Evolutionary conservation across 1,140 invertebrate species (phyloP), one percentile per base, ranked within the genome.

Genomic region (Temnothorax curvispinosus): DNA sequence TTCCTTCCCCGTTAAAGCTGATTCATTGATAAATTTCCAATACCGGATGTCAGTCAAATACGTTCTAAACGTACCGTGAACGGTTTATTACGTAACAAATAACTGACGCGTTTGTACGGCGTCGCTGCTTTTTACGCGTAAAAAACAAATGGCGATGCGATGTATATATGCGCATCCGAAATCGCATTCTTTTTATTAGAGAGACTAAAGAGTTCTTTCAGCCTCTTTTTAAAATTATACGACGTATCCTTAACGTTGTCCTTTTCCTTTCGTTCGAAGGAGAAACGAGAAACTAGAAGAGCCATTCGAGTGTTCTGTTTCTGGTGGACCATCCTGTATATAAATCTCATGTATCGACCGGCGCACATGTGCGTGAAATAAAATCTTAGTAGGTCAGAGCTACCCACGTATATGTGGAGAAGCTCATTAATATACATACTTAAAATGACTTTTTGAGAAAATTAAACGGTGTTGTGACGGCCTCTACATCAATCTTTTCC

Each of bases 1-100:
- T 84, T 27, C 35, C 13, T 69, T 47, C 21, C 13, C 58, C 47
- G 9, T n/a, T 21, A 44, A 74, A 84, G 72, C 21, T 44, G 81
- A 74, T 74, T 38, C 54, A 74, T 84, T 75, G 69, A 74, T 84
- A 50, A 84, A 84, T 84, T 84, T 50, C 56, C 75, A 74, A 84
- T 15, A 21, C 11, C 7, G 38, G 56, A 56, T 13, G 41, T 21
- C 54, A 47, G 2, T 21, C 47, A 71, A 60, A 50, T 35, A 54
- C n/a, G n/a, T 27, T 27, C n/a, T 41, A n/a, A 35, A 78, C 32
- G 44, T 65, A 13, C 21, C 27, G 21, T 15, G 8, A 27, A 74
- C 2, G 27, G 41, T 47, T 72, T 58, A 58, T 47, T 27, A 38
- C 9, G 11, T 35, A 32, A 56, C 6, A 56, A 69, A 78, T 18